Evolutionary conservation across 2,113 vertebrate genomes (phyloP).

Genomic region (Coracopsis vasa): DNA sequence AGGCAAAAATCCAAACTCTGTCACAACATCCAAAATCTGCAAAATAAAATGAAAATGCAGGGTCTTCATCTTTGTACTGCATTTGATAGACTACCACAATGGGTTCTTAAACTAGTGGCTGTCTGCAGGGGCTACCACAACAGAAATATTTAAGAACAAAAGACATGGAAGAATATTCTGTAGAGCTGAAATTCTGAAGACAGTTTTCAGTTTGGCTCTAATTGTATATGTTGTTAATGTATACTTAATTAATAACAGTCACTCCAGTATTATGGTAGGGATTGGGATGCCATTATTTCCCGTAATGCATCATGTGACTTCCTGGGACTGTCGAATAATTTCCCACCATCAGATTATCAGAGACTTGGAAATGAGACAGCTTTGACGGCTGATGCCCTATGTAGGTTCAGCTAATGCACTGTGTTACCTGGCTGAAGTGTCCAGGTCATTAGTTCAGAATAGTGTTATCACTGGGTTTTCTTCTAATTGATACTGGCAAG

Average conservation of each 20-base stretch:
- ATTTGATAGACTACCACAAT: background rate
- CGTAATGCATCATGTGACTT: background rate
- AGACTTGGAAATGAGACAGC: constrained; percentile 17
- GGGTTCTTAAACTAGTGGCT: background rate
- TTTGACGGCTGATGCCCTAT: background rate
- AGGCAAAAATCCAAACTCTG: background rate
- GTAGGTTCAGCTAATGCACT: background rate
- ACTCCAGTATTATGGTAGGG: background rate
- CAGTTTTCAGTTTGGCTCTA: background rate
- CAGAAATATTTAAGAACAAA: background rate
- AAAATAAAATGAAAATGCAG: background rate
- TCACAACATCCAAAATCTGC: background rate
- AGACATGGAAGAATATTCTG: background rate
- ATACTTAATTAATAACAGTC: background rate
- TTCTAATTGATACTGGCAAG: background rate
- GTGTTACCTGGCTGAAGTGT: background rate
- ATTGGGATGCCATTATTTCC: constrained; percentile 9
- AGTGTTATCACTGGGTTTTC: background rate
- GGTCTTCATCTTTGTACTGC: background rate
- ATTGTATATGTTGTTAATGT: background rate
- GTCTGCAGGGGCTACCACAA: background rate
- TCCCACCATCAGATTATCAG: background rate
- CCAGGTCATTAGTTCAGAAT: background rate
- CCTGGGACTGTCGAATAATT: background rate
- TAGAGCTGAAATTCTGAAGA: background rate